Evolutionary conservation across 2,797 vertebrate genomes (phyloP), one percentile per base, ranked within the genome.

Genomic region (Falco concolor): DNA sequence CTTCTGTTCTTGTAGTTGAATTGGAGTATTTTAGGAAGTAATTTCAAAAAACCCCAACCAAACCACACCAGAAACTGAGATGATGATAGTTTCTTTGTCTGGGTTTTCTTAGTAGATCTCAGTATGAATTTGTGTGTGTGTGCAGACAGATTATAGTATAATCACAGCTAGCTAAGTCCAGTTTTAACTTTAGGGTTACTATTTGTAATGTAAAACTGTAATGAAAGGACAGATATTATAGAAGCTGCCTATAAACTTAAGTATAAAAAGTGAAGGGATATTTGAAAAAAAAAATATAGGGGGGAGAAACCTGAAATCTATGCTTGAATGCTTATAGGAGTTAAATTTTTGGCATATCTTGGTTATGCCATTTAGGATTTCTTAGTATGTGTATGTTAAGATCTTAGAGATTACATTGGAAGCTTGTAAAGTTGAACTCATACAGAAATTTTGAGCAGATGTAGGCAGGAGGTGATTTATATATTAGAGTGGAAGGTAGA

Each of bases 221-320:
- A 42, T 65, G 57, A 77, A 67, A 56, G 64, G 56, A 34, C 32
- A 63, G 47, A 5, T 76, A 6, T 16, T 57, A 6, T 1, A 61
- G 63, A n/a, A 75, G 40, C 23, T 7, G 2, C 9, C 36, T 72
- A 3, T 47, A 77, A 69, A 42, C 18, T 5, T 6, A 34, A 19
- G 10, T 56, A 6, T 40, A 50, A 63, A 85, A 80, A 67, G 16
- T 1, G 1, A 54, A 74, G 19, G 10, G 32, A 7, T 63, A 4
- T 20, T 50, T 20, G 2, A 11, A 50, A 34, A 40, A 38, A 6
- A 14, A 3, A 2, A 4, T 3, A 6, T 20, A 1, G 3, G 5
- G 6, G 7, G 7, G 3, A 4, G 5, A 13, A 21, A 7, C 40
- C 72, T 60, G 56, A 42, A 75, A 32, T 44, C 4, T 61, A 1